Evolutionary conservation across 1,140 invertebrate genomes (phyloP).

Genomic region (Drosophila cardini): DNA sequence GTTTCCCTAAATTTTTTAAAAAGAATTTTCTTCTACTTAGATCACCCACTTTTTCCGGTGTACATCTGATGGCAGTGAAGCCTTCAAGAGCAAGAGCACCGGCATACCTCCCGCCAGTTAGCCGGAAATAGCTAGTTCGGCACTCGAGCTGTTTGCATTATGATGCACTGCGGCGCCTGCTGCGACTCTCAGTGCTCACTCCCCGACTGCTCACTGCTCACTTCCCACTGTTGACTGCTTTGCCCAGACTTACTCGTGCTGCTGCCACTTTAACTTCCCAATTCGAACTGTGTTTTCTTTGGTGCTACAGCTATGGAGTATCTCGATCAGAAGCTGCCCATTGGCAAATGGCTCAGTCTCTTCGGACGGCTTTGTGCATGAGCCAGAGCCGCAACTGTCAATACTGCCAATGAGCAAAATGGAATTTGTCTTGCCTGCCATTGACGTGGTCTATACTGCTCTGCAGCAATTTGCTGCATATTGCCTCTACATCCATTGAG

Average conservation of each 20-base stretch:
- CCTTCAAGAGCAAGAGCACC: conserved; percentile 63
- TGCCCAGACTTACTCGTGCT: too few relatives aligned
- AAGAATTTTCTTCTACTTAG: too few relatives aligned
- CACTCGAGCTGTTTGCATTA: conserved; percentile 80
- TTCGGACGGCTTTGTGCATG: conserved; percentile 5
- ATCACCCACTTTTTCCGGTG: too few relatives aligned
- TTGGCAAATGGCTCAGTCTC: conserved; percentile 34
- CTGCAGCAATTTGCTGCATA: conserved; percentile 65
- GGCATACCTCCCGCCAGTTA: conserved; percentile 13
- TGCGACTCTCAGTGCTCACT: conserved; percentile 6
- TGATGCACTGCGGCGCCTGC: conserved; percentile 61
- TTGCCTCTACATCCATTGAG: conserved; percentile 15
- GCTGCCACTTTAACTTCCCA: too few relatives aligned
- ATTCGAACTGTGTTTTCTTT: conserved; percentile 33
- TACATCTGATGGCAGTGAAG: conserved; percentile 40
- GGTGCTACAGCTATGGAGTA: conserved; percentile 32
- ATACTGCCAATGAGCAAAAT: conserved; percentile 77
- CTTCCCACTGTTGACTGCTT: too few relatives aligned
- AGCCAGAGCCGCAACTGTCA: conserved; percentile 56
- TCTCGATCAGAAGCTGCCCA: conserved; percentile 66
- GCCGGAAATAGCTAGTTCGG: conserved; percentile 66
- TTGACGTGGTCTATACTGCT: conserved; percentile 54
- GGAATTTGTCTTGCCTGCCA: conserved; percentile 80
- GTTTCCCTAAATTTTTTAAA: too few relatives aligned
- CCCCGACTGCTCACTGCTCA: neutral